These are phyloP conservation scores for Tachysurus vachellii DNA, from an alignment of 2,113 vertebrate genomes.

Conservation along the genomic window DNA sequence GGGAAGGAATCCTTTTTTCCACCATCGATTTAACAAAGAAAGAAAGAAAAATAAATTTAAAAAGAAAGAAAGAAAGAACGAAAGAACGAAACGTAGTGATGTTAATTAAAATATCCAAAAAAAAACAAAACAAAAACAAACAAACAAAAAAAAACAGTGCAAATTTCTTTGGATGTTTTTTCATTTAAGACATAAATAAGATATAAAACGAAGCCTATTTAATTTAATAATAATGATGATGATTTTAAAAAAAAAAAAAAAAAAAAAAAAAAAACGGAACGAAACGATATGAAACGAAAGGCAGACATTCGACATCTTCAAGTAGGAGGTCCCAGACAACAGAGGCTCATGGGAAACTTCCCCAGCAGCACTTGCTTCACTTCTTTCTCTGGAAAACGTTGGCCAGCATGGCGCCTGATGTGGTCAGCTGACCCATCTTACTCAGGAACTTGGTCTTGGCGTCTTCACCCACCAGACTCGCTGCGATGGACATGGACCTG, in stretches of 20 bases:
- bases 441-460: conserved; percentile 99
- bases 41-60: conserved; percentile 35
- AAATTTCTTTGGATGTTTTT: conserved; percentile 96
- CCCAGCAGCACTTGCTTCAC: conserved; percentile 55
- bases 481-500: conserved; percentile 94
- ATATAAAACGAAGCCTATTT: conserved; percentile 71
- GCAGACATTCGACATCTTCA: conserved; percentile 94
- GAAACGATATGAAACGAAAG: conserved; percentile 68
- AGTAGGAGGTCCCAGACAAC: conserved; percentile 83
- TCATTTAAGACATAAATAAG: conserved; percentile 75
- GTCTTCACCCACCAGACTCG: conserved; percentile 96
- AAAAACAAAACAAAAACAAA: conserved; percentile 73
- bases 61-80: conserved; percentile 31
- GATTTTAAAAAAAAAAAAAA: conserved; percentile 66
- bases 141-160: conserved; percentile 78
- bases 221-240: conserved; percentile 21
- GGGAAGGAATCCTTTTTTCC: conserved; percentile 71
- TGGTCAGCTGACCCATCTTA: conserved; percentile 99
- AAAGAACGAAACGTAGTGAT: conserved; percentile 51
- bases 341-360: conserved; percentile 69
- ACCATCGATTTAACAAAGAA: conserved; percentile 72
- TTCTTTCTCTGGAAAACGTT: conserved; percentile 99
- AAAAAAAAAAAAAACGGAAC: conserved; percentile 67
- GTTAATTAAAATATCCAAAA: conserved; percentile 63
- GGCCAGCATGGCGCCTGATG: conserved; percentile 97